phyloP scores from a whole-genome alignment of 2,113 vertebrate genomes.

The Urocynchramus pylzowi region DNA sequence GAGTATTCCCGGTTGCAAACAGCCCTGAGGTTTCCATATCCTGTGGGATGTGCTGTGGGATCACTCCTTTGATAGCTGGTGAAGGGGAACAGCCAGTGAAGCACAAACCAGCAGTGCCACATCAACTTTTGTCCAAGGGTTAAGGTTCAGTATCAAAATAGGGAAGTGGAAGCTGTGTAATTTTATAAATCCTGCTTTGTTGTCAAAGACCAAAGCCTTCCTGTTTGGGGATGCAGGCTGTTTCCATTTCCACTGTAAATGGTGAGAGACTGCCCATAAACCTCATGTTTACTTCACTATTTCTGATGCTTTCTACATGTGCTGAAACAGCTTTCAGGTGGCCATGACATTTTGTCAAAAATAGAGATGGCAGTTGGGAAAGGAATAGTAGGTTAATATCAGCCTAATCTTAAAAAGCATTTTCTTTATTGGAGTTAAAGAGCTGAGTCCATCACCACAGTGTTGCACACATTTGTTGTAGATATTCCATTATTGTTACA shows the following conservation, averaged over 20 bases:
- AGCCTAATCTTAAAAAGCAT: background rate
- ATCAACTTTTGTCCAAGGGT: background rate
- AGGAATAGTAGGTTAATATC: background rate
- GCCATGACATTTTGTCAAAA: background rate
- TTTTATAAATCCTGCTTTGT: background rate
- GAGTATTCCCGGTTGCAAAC: background rate
- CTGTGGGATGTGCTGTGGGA: background rate
- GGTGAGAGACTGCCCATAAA: background rate
- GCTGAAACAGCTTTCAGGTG: background rate
- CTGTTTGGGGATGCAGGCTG: background rate
- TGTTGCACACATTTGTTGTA: background rate
- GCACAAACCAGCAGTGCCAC: background rate
- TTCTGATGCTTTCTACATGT: background rate
- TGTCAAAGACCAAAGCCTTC: constrained; percentile 20
- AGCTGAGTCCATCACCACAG: background rate
- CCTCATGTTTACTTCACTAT: background rate
- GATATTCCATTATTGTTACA: background rate
- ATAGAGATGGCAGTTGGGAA: background rate
- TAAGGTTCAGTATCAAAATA: background rate
- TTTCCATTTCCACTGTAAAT: background rate
- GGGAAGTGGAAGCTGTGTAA: background rate
- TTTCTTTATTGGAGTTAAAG: background rate
- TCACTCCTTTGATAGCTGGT: background rate
- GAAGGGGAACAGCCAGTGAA: background rate
- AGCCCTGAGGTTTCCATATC: background rate